These are phyloP conservation scores for Hemicentrotus pulcherrimus DNA, from an alignment of 35 echinoderm and acorn worm genomes.

Conservation along the genomic window DNA sequence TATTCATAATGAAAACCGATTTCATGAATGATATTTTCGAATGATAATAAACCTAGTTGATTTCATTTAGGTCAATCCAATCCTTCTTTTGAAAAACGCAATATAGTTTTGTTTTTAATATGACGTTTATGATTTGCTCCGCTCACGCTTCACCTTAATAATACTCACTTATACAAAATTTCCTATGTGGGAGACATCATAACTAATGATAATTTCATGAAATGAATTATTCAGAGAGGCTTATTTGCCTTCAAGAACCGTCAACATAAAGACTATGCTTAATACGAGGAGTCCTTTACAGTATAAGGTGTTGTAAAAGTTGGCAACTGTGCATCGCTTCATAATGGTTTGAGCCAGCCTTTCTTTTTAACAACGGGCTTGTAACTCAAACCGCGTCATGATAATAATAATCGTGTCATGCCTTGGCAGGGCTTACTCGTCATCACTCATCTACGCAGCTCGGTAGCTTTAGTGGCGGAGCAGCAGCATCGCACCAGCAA, in stretches of 20 bases:
- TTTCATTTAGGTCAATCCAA: too few relatives aligned
- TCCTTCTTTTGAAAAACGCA: too few relatives aligned
- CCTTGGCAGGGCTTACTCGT: neutral
- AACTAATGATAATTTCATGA: neutral
- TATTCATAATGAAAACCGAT: too few relatives aligned
- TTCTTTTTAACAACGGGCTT: neutral
- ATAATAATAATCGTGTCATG: constrained; percentile 34
- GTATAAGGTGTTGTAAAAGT: neutral
- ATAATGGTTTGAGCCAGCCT: neutral
- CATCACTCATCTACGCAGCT: constrained; percentile 27
- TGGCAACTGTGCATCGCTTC: neutral
- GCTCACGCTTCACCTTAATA: too few relatives aligned
- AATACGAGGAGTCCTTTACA: neutral
- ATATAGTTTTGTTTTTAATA: too few relatives aligned
- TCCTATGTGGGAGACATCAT: too few relatives aligned
- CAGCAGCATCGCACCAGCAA: neutral
- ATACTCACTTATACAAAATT: too few relatives aligned
- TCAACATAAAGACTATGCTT: neutral
- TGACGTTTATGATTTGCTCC: too few relatives aligned
- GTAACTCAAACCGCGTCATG: constrained; percentile 14
- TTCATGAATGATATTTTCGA: too few relatives aligned
- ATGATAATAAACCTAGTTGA: too few relatives aligned
- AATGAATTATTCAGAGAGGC: neutral
- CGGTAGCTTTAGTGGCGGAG: neutral
- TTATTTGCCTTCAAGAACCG: neutral